Evolutionary conservation across 2,797 vertebrate species (phyloP).

Genomic region (Bovichtus variegatus): DNA sequence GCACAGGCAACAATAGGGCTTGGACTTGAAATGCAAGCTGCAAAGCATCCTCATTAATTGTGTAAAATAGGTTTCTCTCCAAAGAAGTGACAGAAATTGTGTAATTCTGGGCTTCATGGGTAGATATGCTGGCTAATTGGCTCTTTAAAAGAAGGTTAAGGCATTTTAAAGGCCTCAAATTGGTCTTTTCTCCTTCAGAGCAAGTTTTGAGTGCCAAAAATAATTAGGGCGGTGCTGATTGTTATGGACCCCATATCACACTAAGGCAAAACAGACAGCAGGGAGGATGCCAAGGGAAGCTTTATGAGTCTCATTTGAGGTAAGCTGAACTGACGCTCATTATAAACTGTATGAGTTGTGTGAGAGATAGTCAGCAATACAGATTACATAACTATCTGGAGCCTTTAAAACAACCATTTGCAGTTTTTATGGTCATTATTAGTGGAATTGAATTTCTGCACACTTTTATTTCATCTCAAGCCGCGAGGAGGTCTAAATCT

Average conservation of each 20-base stretch:
- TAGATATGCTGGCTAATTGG: conserved; percentile 86
- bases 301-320: conserved; percentile 77
- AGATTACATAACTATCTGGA: conserved; percentile 55
- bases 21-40: conserved; percentile 67
- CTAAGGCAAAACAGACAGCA: conserved; percentile 81
- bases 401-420: conserved; percentile 43
- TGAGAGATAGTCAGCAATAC: conserved; percentile 53
- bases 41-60: conserved; percentile 83
- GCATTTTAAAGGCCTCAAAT: conserved; percentile 87
- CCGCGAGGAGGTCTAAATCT: background rate
- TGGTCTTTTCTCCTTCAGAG: conserved; percentile 84
- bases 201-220: conserved; percentile 83
- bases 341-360: conserved; percentile 63
- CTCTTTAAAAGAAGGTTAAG: conserved; percentile 86
- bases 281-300: conserved; percentile 72
- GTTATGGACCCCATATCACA: conserved; percentile 81
- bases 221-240: conserved; percentile 87
- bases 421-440: conserved; percentile 51
- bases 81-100: conserved; percentile 81
- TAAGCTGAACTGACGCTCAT: conserved; percentile 74
- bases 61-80: conserved; percentile 83
- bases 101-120: conserved; percentile 80
- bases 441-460: conserved; percentile 31
- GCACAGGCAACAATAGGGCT: conserved; percentile 56
- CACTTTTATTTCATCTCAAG: conserved; percentile 33